Evolutionary conservation across 1,140 invertebrate species (phyloP), one percentile per base, ranked within the genome.

Genomic region (Chironomus striatipennis): DNA sequence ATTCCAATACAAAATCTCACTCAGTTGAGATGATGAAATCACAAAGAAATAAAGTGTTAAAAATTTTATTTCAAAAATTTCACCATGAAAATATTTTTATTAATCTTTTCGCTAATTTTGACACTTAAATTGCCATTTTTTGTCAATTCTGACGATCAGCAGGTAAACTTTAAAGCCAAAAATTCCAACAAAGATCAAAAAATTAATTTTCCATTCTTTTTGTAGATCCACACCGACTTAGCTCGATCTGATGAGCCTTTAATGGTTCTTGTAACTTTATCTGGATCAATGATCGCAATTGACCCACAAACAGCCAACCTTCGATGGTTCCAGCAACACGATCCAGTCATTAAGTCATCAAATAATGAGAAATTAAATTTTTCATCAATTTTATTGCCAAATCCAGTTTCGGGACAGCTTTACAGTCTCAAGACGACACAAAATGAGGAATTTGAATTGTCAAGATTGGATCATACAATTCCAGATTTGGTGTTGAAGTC

Each of bases 401-500:
- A 99, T 85, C 97, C 98, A 0, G 91, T 94, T 77, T 96, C 98
- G 87, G 98, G 98, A 10, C 95, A 93, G 47, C 85, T 99, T 2
- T 99, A 99, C 84, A 57, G n/a, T 1, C 5, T 57, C 4, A 57
- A 88, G 96, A 78, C 88, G 96, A 76, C 83, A 86, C 0, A 89
- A 91, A 75, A 88, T 89, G 75, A 89, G 91, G 57, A 88, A 88
- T 77, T 86, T 99, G 0, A 97, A 97, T 4, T 57, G 1, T 57
- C 47, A 83, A 99, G 98, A 80, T 81, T 99, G 34, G 96, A 96
- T 0, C 98, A 98, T 79, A 98, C 96, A 0, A 98, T 99, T 82
- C 96, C 97, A 15, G 93, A 99, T 82, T 83, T 99, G 73, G 97
- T 99, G 0, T 90, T 94, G 4, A 94, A 91, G 74, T 96, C 97